Base-by-base conservation (phyloP, 2,888 invertebrate species). In the Erpobdella octoculata region DNA sequence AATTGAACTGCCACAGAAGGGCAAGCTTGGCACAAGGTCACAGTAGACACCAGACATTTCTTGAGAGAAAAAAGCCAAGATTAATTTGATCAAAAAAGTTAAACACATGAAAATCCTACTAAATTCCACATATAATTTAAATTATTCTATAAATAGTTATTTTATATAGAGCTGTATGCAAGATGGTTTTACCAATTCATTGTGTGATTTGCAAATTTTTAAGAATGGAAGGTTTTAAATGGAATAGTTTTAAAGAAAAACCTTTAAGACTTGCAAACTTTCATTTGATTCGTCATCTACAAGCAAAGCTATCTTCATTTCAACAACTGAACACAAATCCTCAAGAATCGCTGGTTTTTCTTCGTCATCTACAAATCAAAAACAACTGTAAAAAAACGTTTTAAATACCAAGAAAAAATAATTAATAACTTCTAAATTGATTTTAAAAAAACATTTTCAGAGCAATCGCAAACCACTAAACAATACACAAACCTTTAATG, bases 21-120 rank as follows among this genome's bases (percentile, higher is more conserved):
- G 35, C 53, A 71, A 28, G 33, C 62, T 15, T 21, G 21, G 48
- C 71, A 71, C 9, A 71, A 41, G 21, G 31, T 64, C 21, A 38
- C 33, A 18, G 41, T 31, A 9, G 41, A 71, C 71, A 38, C 62
- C 71, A 71, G 38, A 71, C 64, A 41, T 25, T 33, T 41, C 71
- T 71, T 41, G 21, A 31, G 9, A 70, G 31, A 35, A 53, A 48
- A 38, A 18, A 67, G 28, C 46, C 25, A 46, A 25, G 6, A 21
- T 21, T 18, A 12, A 12, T 12, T 12, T 18, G 18, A 12, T 53
- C 18, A 12, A 6, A 53, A 53, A 6, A 9, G 53, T 6, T 53
- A 8, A 1, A 12, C 28, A 6, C 21, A 53, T 25, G 1, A 53
- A 25, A 6, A 25, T 53, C 12, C 15, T 15, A n/a, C 2, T 25